Evolutionary conservation across 2,888 invertebrate genomes (phyloP).

Genomic region (Cheilosia scutellata): DNA sequence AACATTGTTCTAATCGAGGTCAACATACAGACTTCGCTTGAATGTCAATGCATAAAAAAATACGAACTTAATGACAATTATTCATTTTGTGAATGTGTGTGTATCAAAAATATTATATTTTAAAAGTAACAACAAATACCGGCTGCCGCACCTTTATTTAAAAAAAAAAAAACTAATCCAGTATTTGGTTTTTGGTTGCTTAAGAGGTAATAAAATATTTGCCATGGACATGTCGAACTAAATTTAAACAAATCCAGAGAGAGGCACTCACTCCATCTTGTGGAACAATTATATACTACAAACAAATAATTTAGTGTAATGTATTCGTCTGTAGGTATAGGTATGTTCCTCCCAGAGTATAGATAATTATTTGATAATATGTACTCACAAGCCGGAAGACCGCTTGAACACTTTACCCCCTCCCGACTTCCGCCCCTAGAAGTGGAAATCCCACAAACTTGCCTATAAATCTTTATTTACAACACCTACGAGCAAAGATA

Average conservation of each 20-base stretch:
- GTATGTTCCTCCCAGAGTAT: background rate
- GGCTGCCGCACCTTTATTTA: background rate
- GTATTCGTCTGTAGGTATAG: no score
- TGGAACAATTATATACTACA: no score
- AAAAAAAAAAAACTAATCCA: background rate
- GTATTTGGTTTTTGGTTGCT: background rate
- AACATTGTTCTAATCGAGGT: no score
- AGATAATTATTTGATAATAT: background rate
- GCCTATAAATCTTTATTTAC: background rate
- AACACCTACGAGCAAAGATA: slow-evolving; percentile 11
- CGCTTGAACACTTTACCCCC: background rate
- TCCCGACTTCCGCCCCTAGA: background rate
- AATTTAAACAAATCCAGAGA: background rate
- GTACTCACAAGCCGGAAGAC: slow-evolving; percentile 17
- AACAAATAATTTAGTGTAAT: no score
- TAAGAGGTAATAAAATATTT: background rate
- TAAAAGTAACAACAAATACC: background rate
- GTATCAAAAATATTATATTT: background rate
- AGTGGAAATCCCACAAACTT: background rate
- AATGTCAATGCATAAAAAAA: no score
- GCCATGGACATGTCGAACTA: background rate
- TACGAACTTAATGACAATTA: no score
- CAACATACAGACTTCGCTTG: background rate
- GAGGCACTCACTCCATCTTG: no score
- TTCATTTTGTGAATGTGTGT: no score